phyloP scores from a whole-genome alignment of 2,797 vertebrate genomes.

The Enteromius mattozi region DNA sequence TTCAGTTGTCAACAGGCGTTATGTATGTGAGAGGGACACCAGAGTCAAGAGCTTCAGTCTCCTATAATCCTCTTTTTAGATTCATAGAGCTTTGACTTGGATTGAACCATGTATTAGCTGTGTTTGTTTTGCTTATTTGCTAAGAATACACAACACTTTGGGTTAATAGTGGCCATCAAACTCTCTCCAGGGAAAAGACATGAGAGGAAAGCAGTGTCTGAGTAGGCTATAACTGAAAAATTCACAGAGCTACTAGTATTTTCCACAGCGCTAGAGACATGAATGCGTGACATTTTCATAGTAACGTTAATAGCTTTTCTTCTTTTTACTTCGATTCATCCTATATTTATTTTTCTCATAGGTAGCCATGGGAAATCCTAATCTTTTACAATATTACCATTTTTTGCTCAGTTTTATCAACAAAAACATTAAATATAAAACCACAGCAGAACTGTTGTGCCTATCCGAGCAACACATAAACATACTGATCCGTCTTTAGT shows the following conservation, averaged over 20 bases:
- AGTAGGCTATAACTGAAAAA: background rate
- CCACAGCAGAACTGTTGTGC: no score
- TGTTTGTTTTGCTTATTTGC: slow-evolving; percentile 22
- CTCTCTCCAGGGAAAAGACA: background rate
- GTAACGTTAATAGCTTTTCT: background rate
- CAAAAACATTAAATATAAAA: no score
- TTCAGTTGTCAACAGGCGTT: background rate
- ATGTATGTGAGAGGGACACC: background rate
- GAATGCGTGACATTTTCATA: no score
- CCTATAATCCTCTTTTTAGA: slow-evolving; percentile 2
- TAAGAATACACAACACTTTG: slow-evolving; percentile 16
- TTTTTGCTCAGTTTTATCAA: no score
- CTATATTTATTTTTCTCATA: background rate
- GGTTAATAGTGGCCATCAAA: background rate
- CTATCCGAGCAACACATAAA: no score
- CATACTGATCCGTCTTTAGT: no score
- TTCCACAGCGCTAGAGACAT: no score
- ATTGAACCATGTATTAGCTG: slow-evolving; percentile 4
- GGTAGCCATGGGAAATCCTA: background rate
- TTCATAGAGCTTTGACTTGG: slow-evolving; percentile 10
- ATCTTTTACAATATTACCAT: background rate
- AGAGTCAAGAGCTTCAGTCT: slow-evolving; percentile 7
- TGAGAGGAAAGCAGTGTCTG: background rate
- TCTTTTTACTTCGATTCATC: background rate
- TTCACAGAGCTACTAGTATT: background rate